Evolutionary conservation across 2,888 invertebrate genomes (phyloP).

Genomic region (Ethmia dodecea): DNA sequence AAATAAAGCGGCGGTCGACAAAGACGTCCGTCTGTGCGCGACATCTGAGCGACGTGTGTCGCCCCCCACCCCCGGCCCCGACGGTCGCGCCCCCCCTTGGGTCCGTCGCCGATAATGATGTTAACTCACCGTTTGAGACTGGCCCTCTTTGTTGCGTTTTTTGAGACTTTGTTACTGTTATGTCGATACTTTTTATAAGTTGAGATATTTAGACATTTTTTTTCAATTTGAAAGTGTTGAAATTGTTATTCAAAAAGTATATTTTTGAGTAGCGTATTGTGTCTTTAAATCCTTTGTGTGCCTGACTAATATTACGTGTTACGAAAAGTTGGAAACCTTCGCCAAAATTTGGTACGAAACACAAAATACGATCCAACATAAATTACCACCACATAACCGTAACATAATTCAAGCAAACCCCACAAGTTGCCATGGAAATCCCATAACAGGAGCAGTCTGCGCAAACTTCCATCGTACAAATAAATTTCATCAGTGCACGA

Average conservation of each 20-base stretch:
- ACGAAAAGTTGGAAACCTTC: no score
- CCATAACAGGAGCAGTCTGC: constrained; percentile 46
- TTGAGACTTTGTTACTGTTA: constrained; percentile 30
- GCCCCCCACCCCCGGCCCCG: constrained; percentile 24
- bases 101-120: constrained; percentile 69
- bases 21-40: constrained; percentile 75
- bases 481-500: constrained; percentile 68
- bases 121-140: constrained; percentile 69
- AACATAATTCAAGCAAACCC: no score
- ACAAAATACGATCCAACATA: no score
- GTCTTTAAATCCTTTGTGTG: no score
- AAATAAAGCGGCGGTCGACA: constrained; percentile 73
- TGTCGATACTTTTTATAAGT: constrained; percentile 1
- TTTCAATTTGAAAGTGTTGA: no score
- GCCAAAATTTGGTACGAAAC: no score
- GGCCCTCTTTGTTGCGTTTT: constrained; percentile 67
- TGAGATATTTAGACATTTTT: no score
- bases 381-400: no score
- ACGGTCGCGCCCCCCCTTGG: constrained; percentile 25
- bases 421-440: constrained; percentile 44
- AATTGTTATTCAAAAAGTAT: no score
- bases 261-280: no score
- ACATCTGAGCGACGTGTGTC: constrained; percentile 76
- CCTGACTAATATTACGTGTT: no score
- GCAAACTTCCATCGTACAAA: constrained; percentile 56